Evolutionary conservation across 2,113 vertebrate genomes (phyloP).

Genomic region (Carassius auratus): DNA sequence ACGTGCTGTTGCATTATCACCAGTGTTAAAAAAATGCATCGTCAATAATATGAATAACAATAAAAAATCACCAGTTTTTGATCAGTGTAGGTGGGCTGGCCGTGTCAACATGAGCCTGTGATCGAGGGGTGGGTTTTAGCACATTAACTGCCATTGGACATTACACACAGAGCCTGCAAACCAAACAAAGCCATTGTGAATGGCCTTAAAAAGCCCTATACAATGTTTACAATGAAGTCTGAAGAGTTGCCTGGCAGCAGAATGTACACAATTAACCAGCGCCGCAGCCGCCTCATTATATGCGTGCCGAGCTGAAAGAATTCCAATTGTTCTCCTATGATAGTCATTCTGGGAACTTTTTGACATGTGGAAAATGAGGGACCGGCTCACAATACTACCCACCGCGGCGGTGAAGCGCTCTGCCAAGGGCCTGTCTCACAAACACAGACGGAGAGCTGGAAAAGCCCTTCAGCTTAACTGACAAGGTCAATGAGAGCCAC

Average conservation of each 20-base stretch:
- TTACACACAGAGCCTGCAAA: slow-evolving; percentile 69
- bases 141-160: slow-evolving; percentile 69
- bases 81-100: slow-evolving; percentile 29
- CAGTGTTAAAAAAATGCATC: not conserved
- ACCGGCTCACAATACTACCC: slow-evolving; percentile 71
- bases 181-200: slow-evolving; percentile 76
- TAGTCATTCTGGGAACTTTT: slow-evolving; percentile 80
- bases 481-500: slow-evolving; percentile 44
- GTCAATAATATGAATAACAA: not conserved
- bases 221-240: slow-evolving; percentile 89
- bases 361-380: slow-evolving; percentile 78
- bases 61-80: not conserved
- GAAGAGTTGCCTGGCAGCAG: slow-evolving; percentile 89
- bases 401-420: not conserved
- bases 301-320: slow-evolving; percentile 76
- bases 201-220: slow-evolving; percentile 79
- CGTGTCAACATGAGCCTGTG: slow-evolving; percentile 55
- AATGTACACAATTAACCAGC: slow-evolving; percentile 86
- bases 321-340: slow-evolving; percentile 77
- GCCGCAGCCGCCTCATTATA: slow-evolving; percentile 75
- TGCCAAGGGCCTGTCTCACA: slow-evolving; percentile 55
- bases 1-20: not conserved
- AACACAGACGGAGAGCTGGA: slow-evolving; percentile 43
- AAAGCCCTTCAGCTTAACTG: slow-evolving; percentile 25
- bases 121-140: slow-evolving; percentile 59